Base-by-base conservation (phyloP, 2,797 vertebrate species). In the Hybognathus amarus region DNA sequence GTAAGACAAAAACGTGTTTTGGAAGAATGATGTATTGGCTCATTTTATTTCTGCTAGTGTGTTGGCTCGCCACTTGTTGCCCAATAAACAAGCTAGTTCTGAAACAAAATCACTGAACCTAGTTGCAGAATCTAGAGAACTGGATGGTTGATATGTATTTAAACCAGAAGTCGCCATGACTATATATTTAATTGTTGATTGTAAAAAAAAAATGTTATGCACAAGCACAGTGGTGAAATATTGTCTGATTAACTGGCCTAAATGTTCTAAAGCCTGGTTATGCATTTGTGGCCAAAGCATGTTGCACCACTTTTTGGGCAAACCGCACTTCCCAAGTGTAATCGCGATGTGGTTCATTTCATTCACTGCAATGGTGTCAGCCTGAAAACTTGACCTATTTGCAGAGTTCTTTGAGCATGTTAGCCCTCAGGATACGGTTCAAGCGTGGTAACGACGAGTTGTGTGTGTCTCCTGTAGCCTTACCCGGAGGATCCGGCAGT, bases 401-500 rank as follows among this genome's bases (percentile, higher is more conserved):
- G 4, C 27, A 47, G 24, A 45, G 40, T 33, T 80, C 40, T 81
- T 73, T 59, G 13, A 64, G 56, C 61, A 63, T 22, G 36, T 15
- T 9, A 18, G 59, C 54, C 74, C 38, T 56, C 24, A 20, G 33
- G 15, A 73, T 52, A 50, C 12, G 36, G 27, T 73, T 74, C 42
- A 66, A 47, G 5, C 1, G 24, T 68, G 27, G 30, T 77, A 47
- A 79, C 20, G 61, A 79, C 17, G 61, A 24, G 36, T 45, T 61
- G 11, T 50, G 5, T 79, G 27, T 79, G 27, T 82, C 36, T 73
- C 50, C 84, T 85, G 42, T 85, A 99, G 98, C 98, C 98, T 80
- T 99, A 99, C 93, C 98, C 98, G 92, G 98, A 99, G 94, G 97
- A 99, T 92, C 98, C 98, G 63, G 98, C 98, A 89, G 97, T 99